These are phyloP conservation scores for Nymphalis c-album DNA, from an alignment of 2,888 invertebrate species.

Conservation along the genomic window DNA sequence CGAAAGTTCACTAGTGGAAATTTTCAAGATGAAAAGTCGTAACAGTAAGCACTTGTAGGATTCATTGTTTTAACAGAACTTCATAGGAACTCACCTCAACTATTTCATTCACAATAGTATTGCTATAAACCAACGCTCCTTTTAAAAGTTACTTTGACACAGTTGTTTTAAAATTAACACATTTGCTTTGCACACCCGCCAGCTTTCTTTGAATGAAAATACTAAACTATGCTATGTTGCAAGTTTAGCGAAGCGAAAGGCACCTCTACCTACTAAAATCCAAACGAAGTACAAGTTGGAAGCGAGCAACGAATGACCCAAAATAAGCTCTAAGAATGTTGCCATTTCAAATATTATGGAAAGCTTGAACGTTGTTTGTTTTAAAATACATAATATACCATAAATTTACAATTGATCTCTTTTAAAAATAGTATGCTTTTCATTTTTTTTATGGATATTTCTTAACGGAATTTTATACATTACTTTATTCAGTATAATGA, in stretches of 20 bases:
- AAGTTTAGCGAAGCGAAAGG: constrained; percentile 82
- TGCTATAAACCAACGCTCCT: constrained; percentile 54
- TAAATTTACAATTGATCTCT: background rate
- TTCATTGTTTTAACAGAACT: constrained; percentile 52
- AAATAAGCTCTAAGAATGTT: constrained; percentile 79
- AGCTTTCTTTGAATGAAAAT: constrained; percentile 81
- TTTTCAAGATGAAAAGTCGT: constrained; percentile 81
- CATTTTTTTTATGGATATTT: background rate
- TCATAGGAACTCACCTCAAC: constrained; percentile 71
- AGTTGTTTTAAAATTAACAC: constrained; percentile 57
- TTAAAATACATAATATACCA: background rate
- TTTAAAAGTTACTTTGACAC: constrained; percentile 56
- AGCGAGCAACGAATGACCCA: constrained; percentile 77
- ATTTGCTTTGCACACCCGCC: constrained; percentile 80
- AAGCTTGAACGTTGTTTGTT: constrained; percentile 56
- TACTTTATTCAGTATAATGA: constrained; percentile 17
- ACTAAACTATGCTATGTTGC: constrained; percentile 78
- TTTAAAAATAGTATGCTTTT: background rate
- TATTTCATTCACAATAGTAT: constrained; percentile 73
- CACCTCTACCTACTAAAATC: constrained; percentile 78
- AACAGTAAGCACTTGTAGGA: constrained; percentile 65
- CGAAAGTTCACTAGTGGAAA: constrained; percentile 80
- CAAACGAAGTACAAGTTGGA: constrained; percentile 78
- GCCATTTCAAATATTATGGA: constrained; percentile 61
- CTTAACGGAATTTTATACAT: background rate